Percentiles rank a stretch among this genome's conserved stretches.
Conservation (phyloP, 2,113 vertebrate species). For the pig (Sus scrofa) region T2T-Sscrofa CM000819.6:90361001-90361500, state of each 20-base stretch:
- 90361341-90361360: not conserved
- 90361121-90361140: not conserved
- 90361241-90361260: not conserved
- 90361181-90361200: not conserved
- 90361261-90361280: not conserved
- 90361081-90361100: conserved; percentile 30
- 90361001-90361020: conserved; percentile 35
- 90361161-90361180: not conserved
- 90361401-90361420: not conserved
- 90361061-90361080: not conserved
- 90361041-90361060: not conserved
- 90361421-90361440: not conserved
- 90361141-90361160: not conserved
- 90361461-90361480: not conserved
- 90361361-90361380: not conserved
- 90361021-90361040: not conserved
- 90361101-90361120: conserved; percentile 20
- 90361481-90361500: not conserved
- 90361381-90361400: not conserved
- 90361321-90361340: not conserved
- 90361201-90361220: not conserved
- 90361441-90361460: not conserved
- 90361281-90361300: not conserved
- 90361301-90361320: not conserved
- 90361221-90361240: not conserved